phyloP scores from a whole-genome alignment of 2,113 vertebrate species.

The Felis catus region DNA sequence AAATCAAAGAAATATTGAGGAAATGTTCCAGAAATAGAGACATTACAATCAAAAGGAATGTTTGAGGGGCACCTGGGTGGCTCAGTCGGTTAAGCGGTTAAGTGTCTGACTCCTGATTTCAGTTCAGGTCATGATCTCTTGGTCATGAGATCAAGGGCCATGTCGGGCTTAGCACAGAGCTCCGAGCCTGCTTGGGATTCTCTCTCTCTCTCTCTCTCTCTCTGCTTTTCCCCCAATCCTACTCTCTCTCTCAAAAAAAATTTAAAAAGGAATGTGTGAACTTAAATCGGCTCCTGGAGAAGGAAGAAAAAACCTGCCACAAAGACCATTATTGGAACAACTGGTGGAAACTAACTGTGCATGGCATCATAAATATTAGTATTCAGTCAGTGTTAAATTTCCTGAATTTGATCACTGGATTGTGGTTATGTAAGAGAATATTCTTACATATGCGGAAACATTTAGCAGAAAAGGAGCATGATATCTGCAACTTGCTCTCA shows the following conservation, averaged over 20 bases:
- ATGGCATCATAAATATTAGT: not conserved
- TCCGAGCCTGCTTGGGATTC: too few species aligned
- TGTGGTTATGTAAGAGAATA: not conserved
- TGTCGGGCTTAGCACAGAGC: too few species aligned
- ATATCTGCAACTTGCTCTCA: not conserved
- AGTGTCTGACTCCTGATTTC: too few species aligned
- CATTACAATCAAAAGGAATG: not conserved
- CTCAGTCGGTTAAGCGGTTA: too few species aligned
- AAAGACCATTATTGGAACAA: slow-evolving; percentile 1
- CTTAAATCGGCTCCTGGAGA: not conserved
- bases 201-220: too few species aligned
- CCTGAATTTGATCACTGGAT: not conserved
- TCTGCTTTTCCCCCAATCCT: too few species aligned
- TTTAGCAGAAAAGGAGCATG: not conserved
- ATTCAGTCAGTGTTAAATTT: not conserved
- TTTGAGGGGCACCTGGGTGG: too few species aligned
- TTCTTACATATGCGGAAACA: slow-evolving; percentile 2
- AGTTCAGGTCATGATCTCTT: too few species aligned
- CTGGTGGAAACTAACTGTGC: not conserved
- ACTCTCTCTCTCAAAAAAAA: too few species aligned
- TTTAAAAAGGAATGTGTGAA: not conserved
- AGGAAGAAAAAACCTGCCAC: not conserved
- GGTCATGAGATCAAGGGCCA: too few species aligned
- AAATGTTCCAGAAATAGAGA: not conserved
- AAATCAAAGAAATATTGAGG: not conserved